phyloP scores from a whole-genome alignment of 2,888 invertebrate species.

The Lordiphosa fenestrarum region DNA sequence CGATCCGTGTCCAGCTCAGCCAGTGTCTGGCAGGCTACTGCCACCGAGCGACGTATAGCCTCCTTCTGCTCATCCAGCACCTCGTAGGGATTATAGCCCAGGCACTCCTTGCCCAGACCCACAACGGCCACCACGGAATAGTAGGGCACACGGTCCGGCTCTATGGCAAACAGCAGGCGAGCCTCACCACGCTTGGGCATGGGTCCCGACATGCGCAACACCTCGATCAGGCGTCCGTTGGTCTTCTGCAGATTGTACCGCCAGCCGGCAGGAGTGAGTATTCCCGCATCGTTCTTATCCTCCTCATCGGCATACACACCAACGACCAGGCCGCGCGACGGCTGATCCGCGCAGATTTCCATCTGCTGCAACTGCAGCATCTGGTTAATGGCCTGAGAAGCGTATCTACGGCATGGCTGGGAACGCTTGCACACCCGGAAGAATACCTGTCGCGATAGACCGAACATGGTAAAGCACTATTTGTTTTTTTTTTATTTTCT shows the following conservation, averaged over 20 bases:
- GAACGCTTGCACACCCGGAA: slow-evolving; percentile 23
- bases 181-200: slow-evolving; percentile 82
- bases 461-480: slow-evolving; percentile 48
- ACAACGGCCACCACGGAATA: slow-evolving; percentile 87
- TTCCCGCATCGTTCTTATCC: slow-evolving; percentile 81
- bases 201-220: slow-evolving; percentile 81
- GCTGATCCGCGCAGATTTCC: slow-evolving; percentile 77
- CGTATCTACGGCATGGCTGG: slow-evolving; percentile 48
- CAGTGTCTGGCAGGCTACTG: slow-evolving; percentile 83
- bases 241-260: slow-evolving; percentile 82
- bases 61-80: slow-evolving; percentile 88
- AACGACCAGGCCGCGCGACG: slow-evolving; percentile 82
- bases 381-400: slow-evolving; percentile 75
- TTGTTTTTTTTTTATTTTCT: neutral
- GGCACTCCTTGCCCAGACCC: slow-evolving; percentile 87
- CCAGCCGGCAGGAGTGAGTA: slow-evolving; percentile 84
- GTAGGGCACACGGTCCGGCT: slow-evolving; percentile 79
- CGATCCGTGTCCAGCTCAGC: slow-evolving; percentile 82
- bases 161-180: slow-evolving; percentile 85
- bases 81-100: slow-evolving; percentile 85
- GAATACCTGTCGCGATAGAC: slow-evolving; percentile 45
- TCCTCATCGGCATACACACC: slow-evolving; percentile 85
- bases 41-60: slow-evolving; percentile 86
- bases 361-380: slow-evolving; percentile 74
- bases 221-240: slow-evolving; percentile 82